Evolutionary conservation across 2,113 vertebrate genomes (phyloP).

Genomic region (Entelurus aequoreus): DNA sequence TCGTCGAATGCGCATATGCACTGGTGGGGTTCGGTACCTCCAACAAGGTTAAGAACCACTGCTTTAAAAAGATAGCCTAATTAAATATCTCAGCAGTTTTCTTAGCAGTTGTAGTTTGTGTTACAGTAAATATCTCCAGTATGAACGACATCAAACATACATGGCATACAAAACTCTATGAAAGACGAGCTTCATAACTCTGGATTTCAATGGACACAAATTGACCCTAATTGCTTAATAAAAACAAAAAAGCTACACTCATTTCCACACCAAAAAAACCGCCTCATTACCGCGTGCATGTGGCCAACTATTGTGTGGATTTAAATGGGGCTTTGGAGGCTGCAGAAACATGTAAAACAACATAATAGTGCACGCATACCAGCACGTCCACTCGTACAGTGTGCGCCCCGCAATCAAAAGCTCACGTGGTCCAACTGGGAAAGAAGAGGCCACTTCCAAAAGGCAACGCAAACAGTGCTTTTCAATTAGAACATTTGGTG

Average conservation of each 20-base stretch:
- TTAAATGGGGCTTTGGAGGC: constrained; percentile 40
- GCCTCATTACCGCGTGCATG: constrained; percentile 35
- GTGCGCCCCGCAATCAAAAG: constrained; percentile 2
- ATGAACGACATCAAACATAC: background rate
- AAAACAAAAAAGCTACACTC: constrained; percentile 12
- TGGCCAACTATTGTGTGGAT: constrained; percentile 34
- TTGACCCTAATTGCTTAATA: constrained; percentile 50
- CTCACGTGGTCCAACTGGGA: background rate
- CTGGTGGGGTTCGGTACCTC: no score
- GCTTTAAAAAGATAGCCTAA: no score
- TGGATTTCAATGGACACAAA: constrained; percentile 21
- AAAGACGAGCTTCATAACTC: constrained; percentile 1
- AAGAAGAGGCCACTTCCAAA: background rate
- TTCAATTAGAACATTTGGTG: background rate
- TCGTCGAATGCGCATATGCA: no score
- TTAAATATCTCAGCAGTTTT: no score
- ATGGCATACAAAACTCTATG: background rate
- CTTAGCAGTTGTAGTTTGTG: background rate
- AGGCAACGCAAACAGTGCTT: background rate
- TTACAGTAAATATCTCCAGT: background rate
- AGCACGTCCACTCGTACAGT: constrained; percentile 7
- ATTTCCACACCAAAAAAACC: constrained; percentile 23
- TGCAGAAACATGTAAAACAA: constrained; percentile 30
- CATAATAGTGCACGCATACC: constrained; percentile 24
- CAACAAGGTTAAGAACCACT: no score